These are phyloP conservation scores for Garra rufa DNA, from an alignment of 2,113 vertebrate species.

Conservation along the genomic window DNA sequence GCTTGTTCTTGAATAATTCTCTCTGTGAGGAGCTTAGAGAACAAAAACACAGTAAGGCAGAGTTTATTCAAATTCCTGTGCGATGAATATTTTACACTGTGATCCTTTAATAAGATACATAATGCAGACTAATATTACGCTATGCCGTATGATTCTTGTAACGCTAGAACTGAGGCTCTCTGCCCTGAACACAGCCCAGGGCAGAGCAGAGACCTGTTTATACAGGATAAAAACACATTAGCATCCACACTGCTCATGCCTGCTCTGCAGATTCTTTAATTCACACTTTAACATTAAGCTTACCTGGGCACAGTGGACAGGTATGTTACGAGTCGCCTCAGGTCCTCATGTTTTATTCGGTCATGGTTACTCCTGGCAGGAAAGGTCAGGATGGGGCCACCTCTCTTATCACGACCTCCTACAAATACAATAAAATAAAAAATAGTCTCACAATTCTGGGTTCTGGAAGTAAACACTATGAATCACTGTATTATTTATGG, in stretches of 20 bases:
- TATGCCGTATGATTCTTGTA: neutral
- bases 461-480: neutral
- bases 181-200: neutral
- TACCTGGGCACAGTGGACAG: slow-evolving; percentile 96
- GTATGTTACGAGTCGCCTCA: slow-evolving; percentile 96
- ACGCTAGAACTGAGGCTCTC: neutral
- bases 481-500: neutral
- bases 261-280: neutral
- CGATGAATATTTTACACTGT: neutral
- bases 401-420: slow-evolving; percentile 98
- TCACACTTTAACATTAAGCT: neutral
- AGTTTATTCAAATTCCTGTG: neutral
- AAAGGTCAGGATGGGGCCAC: slow-evolving; percentile 96
- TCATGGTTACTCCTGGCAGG: slow-evolving; percentile 97
- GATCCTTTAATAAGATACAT: slow-evolving; percentile 1
- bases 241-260: neutral
- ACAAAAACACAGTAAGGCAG: neutral
- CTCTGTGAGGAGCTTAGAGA: neutral
- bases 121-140: slow-evolving; percentile 1
- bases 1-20: neutral
- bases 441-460: neutral
- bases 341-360: slow-evolving; percentile 98
- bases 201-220: neutral
- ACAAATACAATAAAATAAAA: slow-evolving; percentile 39
- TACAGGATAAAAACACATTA: neutral